Conservation (phyloP, 2,888 invertebrate genomes). For the Morpho helenor region DNA sequence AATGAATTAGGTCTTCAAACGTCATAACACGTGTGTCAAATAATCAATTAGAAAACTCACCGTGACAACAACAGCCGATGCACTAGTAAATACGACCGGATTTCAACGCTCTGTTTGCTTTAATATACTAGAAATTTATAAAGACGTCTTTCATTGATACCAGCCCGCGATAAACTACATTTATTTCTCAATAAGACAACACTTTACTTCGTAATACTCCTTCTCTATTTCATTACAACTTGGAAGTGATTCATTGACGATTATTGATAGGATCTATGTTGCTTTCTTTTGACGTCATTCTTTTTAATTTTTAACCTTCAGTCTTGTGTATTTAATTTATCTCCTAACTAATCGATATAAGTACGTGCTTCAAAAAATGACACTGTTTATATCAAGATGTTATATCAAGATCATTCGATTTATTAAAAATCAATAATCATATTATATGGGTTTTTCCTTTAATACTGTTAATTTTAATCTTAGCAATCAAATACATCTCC, state of each 20-base stretch:
- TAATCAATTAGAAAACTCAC: conserved; percentile 13
- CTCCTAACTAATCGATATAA: too few species aligned
- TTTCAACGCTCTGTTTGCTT: conserved; percentile 26
- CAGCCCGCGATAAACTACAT: conserved; percentile 24
- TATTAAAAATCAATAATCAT: too few species aligned
- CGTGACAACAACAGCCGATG: conserved; percentile 8
- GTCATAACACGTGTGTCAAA: background rate
- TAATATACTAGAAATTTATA: conserved; percentile 5
- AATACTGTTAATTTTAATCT: too few species aligned
- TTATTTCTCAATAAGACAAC: conserved; percentile 23
- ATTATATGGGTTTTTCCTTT: too few species aligned
- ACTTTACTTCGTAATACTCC: conserved; percentile 14
- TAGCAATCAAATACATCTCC: too few species aligned
- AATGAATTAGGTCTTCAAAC: conserved; percentile 1
- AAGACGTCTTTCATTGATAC: conserved; percentile 23
- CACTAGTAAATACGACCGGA: conserved; percentile 23
- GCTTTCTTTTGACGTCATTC: background rate
- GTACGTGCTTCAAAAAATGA: too few species aligned
- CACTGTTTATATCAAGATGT: too few species aligned
- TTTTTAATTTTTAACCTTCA: too few species aligned
- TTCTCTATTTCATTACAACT: conserved; percentile 19
- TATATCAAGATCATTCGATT: too few species aligned
- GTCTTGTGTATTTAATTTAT: too few species aligned
- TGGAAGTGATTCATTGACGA: conserved; percentile 11
- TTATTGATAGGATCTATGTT: background rate